Evolutionary conservation across 1,140 invertebrate genomes (phyloP).

Genomic region (Brachionus plicatilis): DNA sequence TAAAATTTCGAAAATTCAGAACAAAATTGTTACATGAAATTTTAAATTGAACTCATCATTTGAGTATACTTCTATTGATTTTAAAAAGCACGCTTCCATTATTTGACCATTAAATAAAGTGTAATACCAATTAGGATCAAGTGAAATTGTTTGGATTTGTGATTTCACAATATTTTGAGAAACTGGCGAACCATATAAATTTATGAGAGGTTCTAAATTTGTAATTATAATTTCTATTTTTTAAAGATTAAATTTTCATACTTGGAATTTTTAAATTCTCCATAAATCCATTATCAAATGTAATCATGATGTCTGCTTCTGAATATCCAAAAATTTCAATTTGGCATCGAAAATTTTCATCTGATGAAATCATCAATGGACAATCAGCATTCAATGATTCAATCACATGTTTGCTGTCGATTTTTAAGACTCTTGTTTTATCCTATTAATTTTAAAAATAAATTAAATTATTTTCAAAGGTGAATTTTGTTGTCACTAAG

Average conservation of each 20-base stretch:
- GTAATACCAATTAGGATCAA: background rate
- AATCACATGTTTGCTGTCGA: background rate
- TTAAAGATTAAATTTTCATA: background rate
- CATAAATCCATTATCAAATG: background rate
- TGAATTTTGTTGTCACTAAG: no score
- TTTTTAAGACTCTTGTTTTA: background rate
- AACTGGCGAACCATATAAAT: background rate
- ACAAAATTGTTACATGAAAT: background rate
- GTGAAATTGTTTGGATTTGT: background rate
- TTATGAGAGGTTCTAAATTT: background rate
- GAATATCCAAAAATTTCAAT: background rate
- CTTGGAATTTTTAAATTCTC: background rate
- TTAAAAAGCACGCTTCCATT: background rate
- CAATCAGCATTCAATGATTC: background rate
- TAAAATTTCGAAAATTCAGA: background rate
- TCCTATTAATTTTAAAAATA: background rate
- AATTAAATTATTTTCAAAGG: background rate
- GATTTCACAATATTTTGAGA: background rate
- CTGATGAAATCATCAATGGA: background rate
- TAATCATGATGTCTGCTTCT: background rate
- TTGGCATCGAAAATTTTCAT: background rate
- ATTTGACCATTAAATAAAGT: background rate
- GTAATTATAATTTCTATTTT: background rate
- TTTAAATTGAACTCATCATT: background rate
- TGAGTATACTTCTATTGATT: background rate